Evolutionary conservation across 2,797 vertebrate species (phyloP).

Genomic region (Parauchenoglanis ngamensis): DNA sequence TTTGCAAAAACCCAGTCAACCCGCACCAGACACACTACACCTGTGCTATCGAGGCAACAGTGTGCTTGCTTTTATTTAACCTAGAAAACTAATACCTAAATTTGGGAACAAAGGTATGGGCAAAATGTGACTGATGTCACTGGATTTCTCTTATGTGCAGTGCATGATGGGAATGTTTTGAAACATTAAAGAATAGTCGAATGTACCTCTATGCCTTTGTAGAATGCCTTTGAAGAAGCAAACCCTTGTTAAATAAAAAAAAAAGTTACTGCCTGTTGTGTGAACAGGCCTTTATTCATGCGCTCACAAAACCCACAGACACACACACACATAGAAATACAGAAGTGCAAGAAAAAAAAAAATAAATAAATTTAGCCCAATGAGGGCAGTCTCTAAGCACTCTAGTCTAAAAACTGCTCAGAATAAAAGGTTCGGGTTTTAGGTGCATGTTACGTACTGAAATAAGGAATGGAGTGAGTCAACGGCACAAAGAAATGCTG

Average conservation of each 20-base stretch:
- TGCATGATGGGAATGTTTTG: background rate
- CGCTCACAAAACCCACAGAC: background rate
- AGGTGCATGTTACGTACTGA: background rate
- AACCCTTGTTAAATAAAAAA: background rate
- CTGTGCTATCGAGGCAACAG: background rate
- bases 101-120: background rate
- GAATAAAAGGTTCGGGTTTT: background rate
- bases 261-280: background rate
- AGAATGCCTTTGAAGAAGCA: background rate
- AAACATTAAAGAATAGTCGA: background rate
- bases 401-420: background rate
- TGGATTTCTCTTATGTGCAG: background rate
- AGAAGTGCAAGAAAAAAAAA: background rate
- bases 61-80: background rate
- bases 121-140: background rate
- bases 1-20: too few relatives aligned
- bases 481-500: background rate
- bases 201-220: background rate
- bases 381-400: constrained; percentile 35
- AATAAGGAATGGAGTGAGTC: background rate
- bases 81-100: background rate
- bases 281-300: background rate
- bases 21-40: background rate
- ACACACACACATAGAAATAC: constrained; percentile 21
- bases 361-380: background rate